Conservation (phyloP, 1,140 invertebrate genomes). For the Trichomalopsis sarcophagae region DNA sequence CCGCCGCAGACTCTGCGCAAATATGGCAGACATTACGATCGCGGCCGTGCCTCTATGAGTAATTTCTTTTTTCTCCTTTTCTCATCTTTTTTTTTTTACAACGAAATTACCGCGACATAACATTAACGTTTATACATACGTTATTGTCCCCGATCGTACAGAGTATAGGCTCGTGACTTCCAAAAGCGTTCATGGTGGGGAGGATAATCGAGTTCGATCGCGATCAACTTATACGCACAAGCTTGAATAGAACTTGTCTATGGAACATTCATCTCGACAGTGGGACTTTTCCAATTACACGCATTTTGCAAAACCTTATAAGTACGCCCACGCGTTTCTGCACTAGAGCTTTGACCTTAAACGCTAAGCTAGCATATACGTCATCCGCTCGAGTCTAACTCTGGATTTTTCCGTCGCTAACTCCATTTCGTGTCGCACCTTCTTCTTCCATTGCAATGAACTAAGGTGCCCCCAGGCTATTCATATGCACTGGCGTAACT, state of each 20-base stretch:
- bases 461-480: conserved; percentile 2
- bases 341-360: conserved; percentile 14
- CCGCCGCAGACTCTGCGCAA: neutral
- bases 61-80: neutral
- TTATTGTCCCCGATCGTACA: neutral
- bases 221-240: too few species aligned
- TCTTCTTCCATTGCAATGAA: conserved; percentile 17
- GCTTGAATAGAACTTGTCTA: too few species aligned
- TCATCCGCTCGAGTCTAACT: neutral
- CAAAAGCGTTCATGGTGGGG: too few species aligned
- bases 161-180: too few species aligned
- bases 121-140: neutral
- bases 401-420: conserved; percentile 21
- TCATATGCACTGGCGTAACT: neutral
- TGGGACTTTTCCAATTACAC: too few species aligned
- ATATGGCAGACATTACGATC: conserved; percentile 25
- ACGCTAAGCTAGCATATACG: conserved; percentile 6
- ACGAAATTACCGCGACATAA: neutral
- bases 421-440: conserved; percentile 18
- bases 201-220: too few species aligned
- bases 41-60: neutral
- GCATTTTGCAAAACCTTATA: neutral
- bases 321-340: neutral
- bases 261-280: too few species aligned
- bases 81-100: neutral